Evolutionary conservation across 2,113 vertebrate genomes (phyloP).

Genomic region (Ifrita kowaldi): DNA sequence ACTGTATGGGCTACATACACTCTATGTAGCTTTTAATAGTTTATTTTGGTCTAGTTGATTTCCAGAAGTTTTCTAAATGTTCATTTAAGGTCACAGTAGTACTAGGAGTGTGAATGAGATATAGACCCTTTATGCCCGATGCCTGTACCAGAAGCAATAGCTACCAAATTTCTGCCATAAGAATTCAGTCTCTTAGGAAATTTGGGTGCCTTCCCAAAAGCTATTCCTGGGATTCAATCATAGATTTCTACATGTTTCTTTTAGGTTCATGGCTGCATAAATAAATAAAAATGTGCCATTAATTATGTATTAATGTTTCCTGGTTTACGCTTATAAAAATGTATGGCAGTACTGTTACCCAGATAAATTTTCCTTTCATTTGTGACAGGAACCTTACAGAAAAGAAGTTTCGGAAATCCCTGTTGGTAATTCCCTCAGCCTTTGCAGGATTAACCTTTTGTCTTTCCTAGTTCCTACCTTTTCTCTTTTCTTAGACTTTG

Average conservation of each 20-base stretch:
- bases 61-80: background rate
- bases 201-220: background rate
- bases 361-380: background rate
- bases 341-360: background rate
- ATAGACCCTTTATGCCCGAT: background rate
- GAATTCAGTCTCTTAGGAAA: background rate
- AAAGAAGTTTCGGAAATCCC: background rate
- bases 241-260: background rate
- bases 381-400: background rate
- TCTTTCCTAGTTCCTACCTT: background rate
- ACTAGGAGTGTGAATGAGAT: background rate
- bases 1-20: background rate
- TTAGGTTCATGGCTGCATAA: background rate
- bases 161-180: background rate
- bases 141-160: background rate
- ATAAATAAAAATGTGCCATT: constrained; percentile 16
- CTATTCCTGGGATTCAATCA: background rate
- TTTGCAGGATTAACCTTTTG: background rate
- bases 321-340: background rate
- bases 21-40: background rate
- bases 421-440: background rate
- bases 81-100: background rate
- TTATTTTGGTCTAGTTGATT: background rate
- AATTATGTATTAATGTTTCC: constrained; percentile 24
- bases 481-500: background rate